Conservation (phyloP, 2,888 invertebrate genomes). For the Lathronympha strigana region DNA sequence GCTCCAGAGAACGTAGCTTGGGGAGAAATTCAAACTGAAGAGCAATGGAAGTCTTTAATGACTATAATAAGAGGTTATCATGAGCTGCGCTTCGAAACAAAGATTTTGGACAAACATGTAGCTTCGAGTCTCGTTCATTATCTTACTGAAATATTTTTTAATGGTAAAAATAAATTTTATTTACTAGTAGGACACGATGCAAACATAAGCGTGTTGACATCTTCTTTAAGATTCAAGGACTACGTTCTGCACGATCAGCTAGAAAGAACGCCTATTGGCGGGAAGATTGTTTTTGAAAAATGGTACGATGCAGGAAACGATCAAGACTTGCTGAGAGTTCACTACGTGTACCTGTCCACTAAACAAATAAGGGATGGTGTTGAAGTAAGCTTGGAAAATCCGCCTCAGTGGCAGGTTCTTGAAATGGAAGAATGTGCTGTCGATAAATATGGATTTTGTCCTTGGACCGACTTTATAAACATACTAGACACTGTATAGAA, state of each 20-base stretch:
- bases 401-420: constrained; percentile 56
- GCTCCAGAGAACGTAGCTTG: constrained; percentile 63
- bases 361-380: constrained; percentile 58
- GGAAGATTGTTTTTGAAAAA: constrained; percentile 71
- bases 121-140: constrained; percentile 58
- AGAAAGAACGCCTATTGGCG: constrained; percentile 68
- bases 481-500: constrained; percentile 42
- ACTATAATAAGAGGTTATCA: constrained; percentile 59
- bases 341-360: constrained; percentile 63
- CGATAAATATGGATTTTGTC: constrained; percentile 58
- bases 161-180: constrained; percentile 53
- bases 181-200: constrained; percentile 70
- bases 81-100: constrained; percentile 62
- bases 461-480: constrained; percentile 57
- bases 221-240: constrained; percentile 57
- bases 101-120: constrained; percentile 57
- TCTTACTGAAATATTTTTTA: constrained; percentile 55
- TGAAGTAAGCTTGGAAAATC: constrained; percentile 52
- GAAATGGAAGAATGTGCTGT: constrained; percentile 56
- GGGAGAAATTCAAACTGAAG: constrained; percentile 58
- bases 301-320: constrained; percentile 56
- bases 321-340: constrained; percentile 60
- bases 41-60: constrained; percentile 60
- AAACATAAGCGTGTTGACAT: constrained; percentile 60
- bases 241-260: constrained; percentile 58